Evolutionary conservation across 2,797 vertebrate species (phyloP), one percentile per base, ranked within the genome.

Genomic region (Schizopygopsis pylzovi): DNA sequence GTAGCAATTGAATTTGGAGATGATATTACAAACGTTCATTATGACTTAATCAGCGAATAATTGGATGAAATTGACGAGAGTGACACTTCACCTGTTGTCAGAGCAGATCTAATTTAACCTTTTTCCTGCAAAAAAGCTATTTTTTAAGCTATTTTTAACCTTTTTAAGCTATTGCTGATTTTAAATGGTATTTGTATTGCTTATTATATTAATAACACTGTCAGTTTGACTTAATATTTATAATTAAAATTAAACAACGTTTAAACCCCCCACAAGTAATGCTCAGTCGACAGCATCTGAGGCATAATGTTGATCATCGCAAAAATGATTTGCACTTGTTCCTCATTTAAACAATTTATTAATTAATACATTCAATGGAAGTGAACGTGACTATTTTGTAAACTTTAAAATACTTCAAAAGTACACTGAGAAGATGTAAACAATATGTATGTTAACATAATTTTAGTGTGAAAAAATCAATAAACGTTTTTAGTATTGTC

Each of bases 1-100:
- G 86, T 82, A 76, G 75, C 84, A 86, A 84, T 86, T 82, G 81
- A 90, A 90, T 86, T 78, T 86, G 72, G 85, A 84, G 86, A 81
- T 83, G 84, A 47, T 88, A 49, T 72, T 88, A 90, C 89, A 90
- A 88, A 88, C 88, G 89, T 90, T 90, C 87, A 90, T 87, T 88
- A 90, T 79, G 87, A 78, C 78, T 90, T 84, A 88, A 87, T 90
- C 72, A 84, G 80, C 28, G 43, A 54, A 71, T 90, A 90, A 90
- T 82, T 88, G 73, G 84, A 86, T 79, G 49, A 86, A 84, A 86
- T 79, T 82, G 81, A 86, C 80, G 84, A 79, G 85, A 90, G 81
- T 88, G 89, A 88, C 84, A 82, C 39, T 79, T 76, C 11, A 22
- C 87, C 70, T 25, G 43, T 39, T 63, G 39, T 59, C 41, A 52